These are phyloP conservation scores for Alligator mississippiensis DNA, from an alignment of 2,113 vertebrate genomes.

Conservation along the genomic window DNA sequence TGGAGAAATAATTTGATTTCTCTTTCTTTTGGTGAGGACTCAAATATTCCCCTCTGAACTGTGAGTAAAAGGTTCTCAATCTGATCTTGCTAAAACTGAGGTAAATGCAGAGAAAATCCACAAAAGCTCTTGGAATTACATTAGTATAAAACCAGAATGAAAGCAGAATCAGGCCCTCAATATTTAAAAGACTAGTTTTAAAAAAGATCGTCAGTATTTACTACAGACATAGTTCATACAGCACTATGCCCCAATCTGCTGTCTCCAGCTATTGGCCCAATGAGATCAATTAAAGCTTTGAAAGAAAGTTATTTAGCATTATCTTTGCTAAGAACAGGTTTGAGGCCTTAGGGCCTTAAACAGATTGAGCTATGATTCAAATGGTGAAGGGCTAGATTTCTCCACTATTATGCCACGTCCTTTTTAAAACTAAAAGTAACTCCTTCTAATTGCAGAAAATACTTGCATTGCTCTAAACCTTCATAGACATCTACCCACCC, in stretches of 20 bases:
- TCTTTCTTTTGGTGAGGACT: not conserved
- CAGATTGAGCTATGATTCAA: not conserved
- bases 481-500: not conserved
- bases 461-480: not conserved
- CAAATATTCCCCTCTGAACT: not conserved
- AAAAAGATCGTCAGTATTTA: not conserved
- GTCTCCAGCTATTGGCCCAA: slow-evolving; percentile 7
- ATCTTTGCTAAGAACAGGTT: slow-evolving; percentile 37
- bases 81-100: not conserved
- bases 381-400: slow-evolving; percentile 27
- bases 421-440: not conserved
- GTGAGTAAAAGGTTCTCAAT: not conserved
- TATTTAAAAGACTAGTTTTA: not conserved
- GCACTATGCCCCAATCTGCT: not conserved
- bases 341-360: slow-evolving; percentile 6
- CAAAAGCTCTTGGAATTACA: not conserved
- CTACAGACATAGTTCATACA: not conserved
- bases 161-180: not conserved
- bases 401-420: not conserved
- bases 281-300: slow-evolving; percentile 14
- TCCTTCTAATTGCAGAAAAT: not conserved
- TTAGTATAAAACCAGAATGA: not conserved
- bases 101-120: not conserved
- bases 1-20: not conserved
- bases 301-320: slow-evolving; percentile 54